Percentiles rank a stretch among this genome's conserved stretches.
phyloP scores from a whole-genome alignment of 2,797 vertebrate genomes.

The Anabas testudineus region DNA sequence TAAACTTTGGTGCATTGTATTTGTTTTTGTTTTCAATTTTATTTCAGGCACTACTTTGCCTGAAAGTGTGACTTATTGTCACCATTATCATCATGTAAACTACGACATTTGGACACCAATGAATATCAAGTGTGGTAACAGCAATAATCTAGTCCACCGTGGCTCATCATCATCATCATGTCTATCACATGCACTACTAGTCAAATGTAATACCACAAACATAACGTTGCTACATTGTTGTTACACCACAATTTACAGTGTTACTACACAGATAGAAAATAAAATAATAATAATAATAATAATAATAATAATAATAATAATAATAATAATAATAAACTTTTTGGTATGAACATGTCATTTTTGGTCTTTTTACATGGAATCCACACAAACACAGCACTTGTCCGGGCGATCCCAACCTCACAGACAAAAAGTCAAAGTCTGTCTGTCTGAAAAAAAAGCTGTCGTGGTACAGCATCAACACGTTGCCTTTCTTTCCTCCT shows the following conservation, averaged over 20 bases:
- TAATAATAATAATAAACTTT: slow-evolving; percentile 54
- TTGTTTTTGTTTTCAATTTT: neutral
- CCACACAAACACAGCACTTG: slow-evolving; percentile 22
- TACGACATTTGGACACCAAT: slow-evolving; percentile 7
- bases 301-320: no score
- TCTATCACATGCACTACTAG: slow-evolving; percentile 39
- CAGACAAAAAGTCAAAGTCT: slow-evolving; percentile 21
- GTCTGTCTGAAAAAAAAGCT: slow-evolving; percentile 34
- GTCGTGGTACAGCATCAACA: slow-evolving; percentile 30
- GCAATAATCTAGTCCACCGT: slow-evolving; percentile 46
- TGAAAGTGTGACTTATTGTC: slow-evolving; percentile 16
- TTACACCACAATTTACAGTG: slow-evolving; percentile 77
- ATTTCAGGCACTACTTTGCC: slow-evolving; percentile 24
- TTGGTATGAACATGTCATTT: slow-evolving; percentile 44
- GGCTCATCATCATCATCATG: slow-evolving; percentile 12
- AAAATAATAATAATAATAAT: no score
- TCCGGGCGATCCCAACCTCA: slow-evolving; percentile 25
- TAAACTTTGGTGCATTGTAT: slow-evolving; percentile 17
- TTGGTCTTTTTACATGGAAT: slow-evolving; percentile 43
- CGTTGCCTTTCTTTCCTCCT: slow-evolving; percentile 35
- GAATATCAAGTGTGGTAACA: slow-evolving; percentile 56
- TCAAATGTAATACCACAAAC: slow-evolving; percentile 54
- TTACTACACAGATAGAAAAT: slow-evolving; percentile 79
- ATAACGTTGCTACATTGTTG: slow-evolving; percentile 63
- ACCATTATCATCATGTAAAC: slow-evolving; percentile 17